Evolutionary conservation across 2,888 invertebrate genomes (phyloP), one percentile per base, ranked within the genome.

Genomic region (Ormyrus labotus): DNA sequence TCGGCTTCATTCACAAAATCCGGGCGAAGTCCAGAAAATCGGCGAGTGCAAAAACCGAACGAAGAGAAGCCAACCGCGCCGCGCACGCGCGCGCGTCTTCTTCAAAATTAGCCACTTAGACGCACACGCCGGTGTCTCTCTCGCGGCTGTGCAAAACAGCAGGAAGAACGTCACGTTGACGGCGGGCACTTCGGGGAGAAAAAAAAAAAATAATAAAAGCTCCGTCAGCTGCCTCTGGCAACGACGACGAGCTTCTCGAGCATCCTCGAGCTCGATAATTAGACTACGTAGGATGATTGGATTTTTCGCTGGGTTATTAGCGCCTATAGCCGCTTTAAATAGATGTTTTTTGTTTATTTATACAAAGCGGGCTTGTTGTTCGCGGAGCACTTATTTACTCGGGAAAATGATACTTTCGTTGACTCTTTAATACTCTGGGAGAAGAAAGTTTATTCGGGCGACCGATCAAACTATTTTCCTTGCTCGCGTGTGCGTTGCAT

Each of bases 61-160:
- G 34, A 34, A 34, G 13, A 13, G 34, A 34, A 34, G 34, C 34
- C 34, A 34, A 34, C 3, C 34, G 34, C 34, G 64, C 11, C 34
- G 64, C 11, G n/a, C 45, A 8, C 50, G n/a, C 51, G 55, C 45
- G 10, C 55, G 8, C 34, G 47, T 70, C 57, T 74, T 64, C 60
- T 75, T 61, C 72, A 80, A 80, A 80, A 76, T 80, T 80, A 76
- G 72, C 69, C 65, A 64, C 51, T 72, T 61, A 50, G 34, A 60
- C 55, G 34, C 45, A 34, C 4, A 34, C 4, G 34, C 53, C 13
- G 3, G 34, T 13, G 19, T 4, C 34, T 74, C 8, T 65, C 34
- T 71, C 74, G 71, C 75, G 71, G 70, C 61, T 7, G 34, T 80
- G 65, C 69, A 63, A 57, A 60, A 34, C 45, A 68, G 65, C 7